A percentile compares a stretch with the other conserved stretches of the same genome.
Evolutionary conservation across 2,797 vertebrate species (phyloP).

Genomic region (Silurus lanzhouensis): DNA sequence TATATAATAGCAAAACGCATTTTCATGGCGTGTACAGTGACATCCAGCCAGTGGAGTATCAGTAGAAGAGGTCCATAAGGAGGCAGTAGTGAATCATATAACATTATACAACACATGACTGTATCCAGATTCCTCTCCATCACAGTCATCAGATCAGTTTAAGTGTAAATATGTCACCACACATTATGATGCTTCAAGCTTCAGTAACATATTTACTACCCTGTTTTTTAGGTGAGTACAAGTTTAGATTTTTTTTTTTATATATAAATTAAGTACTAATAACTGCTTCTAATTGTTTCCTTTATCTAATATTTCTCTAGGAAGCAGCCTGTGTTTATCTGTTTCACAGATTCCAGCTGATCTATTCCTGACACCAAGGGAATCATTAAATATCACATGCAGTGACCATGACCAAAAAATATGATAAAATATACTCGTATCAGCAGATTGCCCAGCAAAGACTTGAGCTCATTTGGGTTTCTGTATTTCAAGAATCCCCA

Average conservation of each 20-base stretch:
- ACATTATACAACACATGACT: too few species aligned
- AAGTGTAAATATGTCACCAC: too few species aligned
- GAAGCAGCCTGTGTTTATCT: neutral
- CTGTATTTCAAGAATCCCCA: constrained; percentile 1
- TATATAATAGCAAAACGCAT: too few species aligned
- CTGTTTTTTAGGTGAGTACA: too few species aligned
- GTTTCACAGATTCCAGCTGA: constrained; percentile 34
- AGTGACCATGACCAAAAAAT: constrained; percentile 48
- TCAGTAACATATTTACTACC: too few species aligned
- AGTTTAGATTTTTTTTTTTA: neutral
- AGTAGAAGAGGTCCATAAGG: neutral
- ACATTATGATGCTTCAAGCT: too few species aligned
- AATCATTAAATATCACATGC: constrained; percentile 50
- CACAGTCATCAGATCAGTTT: too few species aligned
- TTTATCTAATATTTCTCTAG: neutral
- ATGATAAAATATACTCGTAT: constrained; percentile 65
- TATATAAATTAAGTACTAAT: too few species aligned
- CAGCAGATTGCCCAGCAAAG: constrained; percentile 51
- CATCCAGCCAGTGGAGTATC: neutral
- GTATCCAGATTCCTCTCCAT: too few species aligned
- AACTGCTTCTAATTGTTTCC: neutral
- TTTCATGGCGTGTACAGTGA: too few species aligned
- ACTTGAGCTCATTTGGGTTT: constrained; percentile 55
- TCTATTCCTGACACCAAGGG: neutral
- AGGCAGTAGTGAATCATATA: too few species aligned